Base-by-base conservation (phyloP, 2,888 invertebrate genomes). In the Acanthosoma haemorrhoidale region DNA sequence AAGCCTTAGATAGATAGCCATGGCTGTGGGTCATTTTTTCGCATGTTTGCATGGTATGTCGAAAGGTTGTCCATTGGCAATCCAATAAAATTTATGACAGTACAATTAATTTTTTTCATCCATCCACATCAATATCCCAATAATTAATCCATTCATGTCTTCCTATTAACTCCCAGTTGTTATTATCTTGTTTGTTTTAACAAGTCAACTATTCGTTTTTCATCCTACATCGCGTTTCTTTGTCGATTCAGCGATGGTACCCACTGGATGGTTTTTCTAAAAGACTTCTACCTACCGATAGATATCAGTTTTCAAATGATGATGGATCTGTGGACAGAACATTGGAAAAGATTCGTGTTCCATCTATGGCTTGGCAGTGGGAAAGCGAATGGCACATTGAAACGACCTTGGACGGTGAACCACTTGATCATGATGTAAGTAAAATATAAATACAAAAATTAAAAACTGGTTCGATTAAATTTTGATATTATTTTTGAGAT, bases 361-460 rank as follows among this genome's bases (percentile, higher is more conserved):
- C 96, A 5, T 94, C 95, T 0, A 90, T 93, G 88, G 93, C 94
- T 15, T 96, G 96, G 96, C 91, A 93, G 77, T 96, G 96, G 96
- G 96, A 96, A 82, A 92, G 92, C 3, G 93, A 94, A 75, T 96
- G 96, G 95, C 88, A 90, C 76, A 82, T 93, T 69, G 93, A 94
- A 78, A 84, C 91, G 18, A 89, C 90, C 4, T 82, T 92, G 75
- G 90, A 92, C 79, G 94, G 94, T 2, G 91, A 94, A 77, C 90
- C 92, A 3, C 82, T 95, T 72, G 92, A 92, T 77, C 90, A 92
- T 79, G 92, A 94, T 83, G 94, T 84, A 79, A 78, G 34, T 60
- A 16, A 34, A 9, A 21, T 13, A n/a, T n/a, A n/a, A n/a, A n/a
- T n/a, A n/a, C n/a, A n/a, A n/a, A n/a, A 13, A 8, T 9, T 8